phyloP scores from a whole-genome alignment of 1,140 invertebrate species.

The Drosophila seguyi region DNA sequence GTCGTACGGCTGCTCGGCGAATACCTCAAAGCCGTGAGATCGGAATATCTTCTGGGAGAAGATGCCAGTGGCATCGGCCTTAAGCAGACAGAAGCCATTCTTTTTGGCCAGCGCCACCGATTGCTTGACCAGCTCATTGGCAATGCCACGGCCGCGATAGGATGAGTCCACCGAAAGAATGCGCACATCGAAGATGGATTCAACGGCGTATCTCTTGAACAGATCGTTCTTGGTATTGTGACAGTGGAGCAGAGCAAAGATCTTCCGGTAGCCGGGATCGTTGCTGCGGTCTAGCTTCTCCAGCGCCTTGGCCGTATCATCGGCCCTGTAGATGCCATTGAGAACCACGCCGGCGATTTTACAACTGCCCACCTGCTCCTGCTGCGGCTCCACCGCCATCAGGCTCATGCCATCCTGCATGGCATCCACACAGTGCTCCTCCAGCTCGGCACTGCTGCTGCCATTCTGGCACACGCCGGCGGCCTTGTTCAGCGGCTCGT shows the following conservation, averaged over 20 bases:
- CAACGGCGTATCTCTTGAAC: conserved; percentile 88
- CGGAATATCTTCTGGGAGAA: conserved; percentile 91
- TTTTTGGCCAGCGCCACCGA: conserved; percentile 89
- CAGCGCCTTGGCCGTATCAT: conserved; percentile 87
- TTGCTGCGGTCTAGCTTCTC: conserved; percentile 87
- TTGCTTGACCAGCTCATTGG: conserved; percentile 89
- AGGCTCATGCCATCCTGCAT: conserved; percentile 90
- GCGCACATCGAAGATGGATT: conserved; percentile 91
- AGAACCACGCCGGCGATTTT: conserved; percentile 89
- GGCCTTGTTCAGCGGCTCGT: conserved; percentile 92
- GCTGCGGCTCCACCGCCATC: conserved; percentile 86
- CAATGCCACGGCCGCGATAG: conserved; percentile 90
- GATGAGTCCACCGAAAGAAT: conserved; percentile 91
- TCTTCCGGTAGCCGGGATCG: conserved; percentile 88
- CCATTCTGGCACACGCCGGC: conserved; percentile 89
- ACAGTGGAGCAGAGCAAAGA: conserved; percentile 89
- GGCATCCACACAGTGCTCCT: conserved; percentile 89
- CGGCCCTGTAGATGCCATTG: conserved; percentile 87
- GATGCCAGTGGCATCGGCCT: conserved; percentile 91
- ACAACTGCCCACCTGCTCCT: conserved; percentile 4
- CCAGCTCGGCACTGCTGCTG: conserved; percentile 89
- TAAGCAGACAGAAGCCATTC: conserved; percentile 90
- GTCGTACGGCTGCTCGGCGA: conserved; percentile 88
- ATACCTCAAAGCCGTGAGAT: conserved; percentile 88
- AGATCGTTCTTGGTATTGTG: conserved; percentile 88